Evolutionary conservation across 2,797 vertebrate species (phyloP), one percentile per base, ranked within the genome.

Genomic region (Microctenopoma lineatum): DNA sequence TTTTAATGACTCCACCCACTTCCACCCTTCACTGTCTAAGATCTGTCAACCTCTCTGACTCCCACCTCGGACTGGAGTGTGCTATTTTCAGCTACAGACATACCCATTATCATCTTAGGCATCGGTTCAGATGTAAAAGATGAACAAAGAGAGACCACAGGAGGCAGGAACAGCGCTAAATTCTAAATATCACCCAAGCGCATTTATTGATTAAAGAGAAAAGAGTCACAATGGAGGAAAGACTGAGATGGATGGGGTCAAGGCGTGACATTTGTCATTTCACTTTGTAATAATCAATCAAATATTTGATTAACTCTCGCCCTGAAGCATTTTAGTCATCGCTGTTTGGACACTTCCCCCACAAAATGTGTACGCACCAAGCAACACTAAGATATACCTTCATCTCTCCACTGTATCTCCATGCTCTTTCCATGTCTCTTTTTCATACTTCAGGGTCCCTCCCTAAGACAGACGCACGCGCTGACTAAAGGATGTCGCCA

Each of bases 401-500:
- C 34, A 34, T 59, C 66, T 65, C 57, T 70, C 34, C 21, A 66
- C 59, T 61, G 38, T 42, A 70, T 51, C 67, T 59, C 66, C 55
- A 21, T 14, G 8, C 58, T 77, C 59, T 71, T 51, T 84, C 67
- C 64, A 70, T 73, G 60, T 83, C 72, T 86, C 75, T 70, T 77
- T 86, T 77, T 90, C 82, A 63, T 84, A 82, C 87, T 84, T 85
- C 84, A 81, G 71, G 78, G 89, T 89, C 71, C 89, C 89, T 86
- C 92, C 92, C 87, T 72, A 56, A 88, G 68, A 86, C 84, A 77
- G 69, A 88, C 81, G 70, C 83, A 79, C 83, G 72, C 72, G 50
- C 87, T 66, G 86, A 87, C 84, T 85, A 87, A 84, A 74, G 83
- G 79, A 84, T 78, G 90, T 94, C 90, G 59, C 93, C 93, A 94